A percentile compares a stretch with the other conserved stretches of the same genome.
Conservation (phyloP, 1,140 invertebrate genomes). For the Neodiprion pinetum region DNA sequence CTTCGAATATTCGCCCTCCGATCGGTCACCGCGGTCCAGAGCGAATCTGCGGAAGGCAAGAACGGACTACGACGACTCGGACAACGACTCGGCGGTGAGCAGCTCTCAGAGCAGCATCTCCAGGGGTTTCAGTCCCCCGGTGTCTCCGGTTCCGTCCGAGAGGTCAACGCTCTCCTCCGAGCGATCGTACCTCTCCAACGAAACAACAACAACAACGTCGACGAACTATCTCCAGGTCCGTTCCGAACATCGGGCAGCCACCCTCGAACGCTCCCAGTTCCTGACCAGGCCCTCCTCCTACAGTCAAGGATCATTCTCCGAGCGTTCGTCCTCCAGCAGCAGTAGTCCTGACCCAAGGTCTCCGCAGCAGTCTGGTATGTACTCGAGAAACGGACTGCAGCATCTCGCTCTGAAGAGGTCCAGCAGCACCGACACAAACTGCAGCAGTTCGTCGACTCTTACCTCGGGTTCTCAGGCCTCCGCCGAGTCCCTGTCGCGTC, state of each 20-base stretch:
- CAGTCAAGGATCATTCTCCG: slow-evolving; percentile 56
- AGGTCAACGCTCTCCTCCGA: slow-evolving; percentile 48
- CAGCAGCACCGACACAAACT: slow-evolving; percentile 50
- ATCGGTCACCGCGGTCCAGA: slow-evolving; percentile 41
- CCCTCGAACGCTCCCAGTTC: slow-evolving; percentile 20
- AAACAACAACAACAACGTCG: slow-evolving; percentile 28
- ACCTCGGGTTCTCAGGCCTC: slow-evolving; percentile 74
- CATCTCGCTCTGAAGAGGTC: slow-evolving; percentile 49
- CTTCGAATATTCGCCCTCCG: slow-evolving; percentile 57
- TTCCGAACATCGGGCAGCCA: slow-evolving; percentile 19
- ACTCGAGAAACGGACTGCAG: slow-evolving; percentile 63
- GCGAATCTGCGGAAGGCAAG: slow-evolving; percentile 42
- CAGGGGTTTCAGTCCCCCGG: slow-evolving; percentile 70
- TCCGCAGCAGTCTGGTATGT: slow-evolving; percentile 68
- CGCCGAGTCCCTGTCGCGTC: slow-evolving; percentile 52
- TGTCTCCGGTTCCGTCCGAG: slow-evolving; percentile 60
- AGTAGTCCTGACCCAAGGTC: slow-evolving; percentile 36
- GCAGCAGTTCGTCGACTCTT: slow-evolving; percentile 63
- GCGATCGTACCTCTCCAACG: not conserved
- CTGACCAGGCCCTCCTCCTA: slow-evolving; percentile 36
- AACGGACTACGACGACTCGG: slow-evolving; percentile 72
- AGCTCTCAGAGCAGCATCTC: slow-evolving; percentile 76
- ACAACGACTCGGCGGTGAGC: slow-evolving; percentile 86
- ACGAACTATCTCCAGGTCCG: slow-evolving; percentile 28
- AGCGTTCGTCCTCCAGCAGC: slow-evolving; percentile 55